These are phyloP conservation scores for Calcarius lapponicus DNA, from an alignment of 2,797 vertebrate species.

Conservation along the genomic window DNA sequence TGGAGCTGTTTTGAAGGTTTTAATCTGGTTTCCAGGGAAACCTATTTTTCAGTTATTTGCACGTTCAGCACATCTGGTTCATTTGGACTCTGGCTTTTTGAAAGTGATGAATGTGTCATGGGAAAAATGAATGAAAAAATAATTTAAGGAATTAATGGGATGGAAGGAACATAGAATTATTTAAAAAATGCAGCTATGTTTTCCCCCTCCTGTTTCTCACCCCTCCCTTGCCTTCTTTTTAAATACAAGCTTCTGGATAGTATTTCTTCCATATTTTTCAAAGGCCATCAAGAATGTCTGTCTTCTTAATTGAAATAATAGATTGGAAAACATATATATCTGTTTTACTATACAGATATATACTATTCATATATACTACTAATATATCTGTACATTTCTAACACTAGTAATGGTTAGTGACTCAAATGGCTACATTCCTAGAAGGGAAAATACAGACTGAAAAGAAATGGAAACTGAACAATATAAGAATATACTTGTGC, in stretches of 20 bases:
- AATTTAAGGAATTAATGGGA: conserved; percentile 47
- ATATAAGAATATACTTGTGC: neutral
- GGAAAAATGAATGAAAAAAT: conserved; percentile 62
- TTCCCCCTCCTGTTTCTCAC: neutral
- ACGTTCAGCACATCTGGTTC: conserved; percentile 64
- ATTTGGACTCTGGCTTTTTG: conserved; percentile 55
- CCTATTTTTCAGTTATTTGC: conserved; percentile 57
- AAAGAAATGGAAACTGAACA: neutral
- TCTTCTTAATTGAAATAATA: neutral
- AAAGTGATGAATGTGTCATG: conserved; percentile 50
- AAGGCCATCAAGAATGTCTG: neutral
- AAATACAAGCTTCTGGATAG: conserved; percentile 1
- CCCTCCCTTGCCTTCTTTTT: neutral
- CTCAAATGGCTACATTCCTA: neutral
- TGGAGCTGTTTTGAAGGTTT: conserved; percentile 52
- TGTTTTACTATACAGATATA: neutral
- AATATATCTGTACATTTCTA: neutral
- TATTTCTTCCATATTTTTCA: neutral
- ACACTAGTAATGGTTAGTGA: neutral
- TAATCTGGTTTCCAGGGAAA: conserved; percentile 66
- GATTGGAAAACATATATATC: neutral
- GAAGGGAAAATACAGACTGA: neutral
- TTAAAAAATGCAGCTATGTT: neutral
- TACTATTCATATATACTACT: neutral
- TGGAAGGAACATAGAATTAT: conserved; percentile 36